phyloP scores from a whole-genome alignment of 1,140 invertebrate species.

The Procambarus virginalis region DNA sequence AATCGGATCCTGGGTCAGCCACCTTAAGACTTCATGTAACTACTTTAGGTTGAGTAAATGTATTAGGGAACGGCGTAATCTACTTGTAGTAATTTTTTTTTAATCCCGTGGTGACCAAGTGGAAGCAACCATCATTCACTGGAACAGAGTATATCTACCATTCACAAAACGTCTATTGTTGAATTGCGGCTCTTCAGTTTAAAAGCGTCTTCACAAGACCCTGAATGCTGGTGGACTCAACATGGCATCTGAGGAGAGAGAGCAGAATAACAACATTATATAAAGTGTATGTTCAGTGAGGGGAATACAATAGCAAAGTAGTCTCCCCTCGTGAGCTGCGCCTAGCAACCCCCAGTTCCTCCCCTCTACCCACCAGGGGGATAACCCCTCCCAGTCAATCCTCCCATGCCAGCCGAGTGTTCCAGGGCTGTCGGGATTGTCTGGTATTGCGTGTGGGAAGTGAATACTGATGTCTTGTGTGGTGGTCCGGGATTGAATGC shows the following conservation, averaged over 20 bases:
- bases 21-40: neutral
- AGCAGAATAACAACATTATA: conserved; percentile 29
- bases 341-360: conserved; percentile 12
- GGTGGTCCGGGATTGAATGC: neutral
- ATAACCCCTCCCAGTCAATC: neutral
- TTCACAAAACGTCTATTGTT: neutral
- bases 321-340: conserved; percentile 32
- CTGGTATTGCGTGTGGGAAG: neutral
- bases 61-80: neutral
- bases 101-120: neutral
- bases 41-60: neutral
- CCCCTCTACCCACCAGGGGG: conserved; percentile 1
- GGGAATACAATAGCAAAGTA: conserved; percentile 21
- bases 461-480: conserved; percentile 28
- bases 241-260: conserved; percentile 29
- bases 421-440: neutral
- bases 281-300: conserved; percentile 25
- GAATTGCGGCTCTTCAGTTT: neutral
- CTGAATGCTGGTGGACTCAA: neutral
- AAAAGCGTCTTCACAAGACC: neutral
- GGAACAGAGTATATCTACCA: neutral
- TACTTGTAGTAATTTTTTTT: neutral
- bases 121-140: neutral
- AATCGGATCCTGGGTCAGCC: neutral
- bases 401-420: conserved; percentile 2